phyloP scores from a whole-genome alignment of 2,888 invertebrate species.

The Polietes domitor region DNA sequence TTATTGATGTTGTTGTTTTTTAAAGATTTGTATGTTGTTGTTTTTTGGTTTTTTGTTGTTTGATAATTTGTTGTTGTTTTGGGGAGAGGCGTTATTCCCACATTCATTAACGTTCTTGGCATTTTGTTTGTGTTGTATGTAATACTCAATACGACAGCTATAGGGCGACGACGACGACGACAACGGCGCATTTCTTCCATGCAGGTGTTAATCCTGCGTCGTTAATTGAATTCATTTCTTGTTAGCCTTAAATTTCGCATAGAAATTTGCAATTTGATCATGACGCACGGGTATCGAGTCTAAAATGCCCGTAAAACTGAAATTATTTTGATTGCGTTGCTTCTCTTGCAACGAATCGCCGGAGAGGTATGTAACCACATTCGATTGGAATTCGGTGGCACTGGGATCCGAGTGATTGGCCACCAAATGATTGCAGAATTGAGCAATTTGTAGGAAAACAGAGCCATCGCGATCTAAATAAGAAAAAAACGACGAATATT shows the following conservation, averaged over 20 bases:
- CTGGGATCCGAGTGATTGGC: slow-evolving; percentile 82
- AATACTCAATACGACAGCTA: slow-evolving; percentile 63
- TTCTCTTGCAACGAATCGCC: slow-evolving; percentile 82
- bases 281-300: slow-evolving; percentile 91
- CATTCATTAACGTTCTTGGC: slow-evolving; percentile 55
- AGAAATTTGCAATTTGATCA: slow-evolving; percentile 91
- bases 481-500: background rate
- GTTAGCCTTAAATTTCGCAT: slow-evolving; percentile 90
- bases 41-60: slow-evolving; percentile 34
- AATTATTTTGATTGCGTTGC: slow-evolving; percentile 81
- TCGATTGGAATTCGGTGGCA: slow-evolving; percentile 78
- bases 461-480: slow-evolving; percentile 79
- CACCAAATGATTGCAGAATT: slow-evolving; percentile 80
- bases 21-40: slow-evolving; percentile 37
- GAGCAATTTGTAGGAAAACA: slow-evolving; percentile 79
- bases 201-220: slow-evolving; percentile 69
- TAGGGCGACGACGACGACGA: slow-evolving; percentile 53
- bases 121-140: slow-evolving; percentile 60
- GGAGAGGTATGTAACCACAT: slow-evolving; percentile 89
- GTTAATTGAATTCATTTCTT: slow-evolving; percentile 77
- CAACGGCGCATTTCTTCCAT: slow-evolving; percentile 63
- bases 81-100: slow-evolving; percentile 51
- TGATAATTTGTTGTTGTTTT: slow-evolving; percentile 51
- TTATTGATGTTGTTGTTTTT: slow-evolving; percentile 40
- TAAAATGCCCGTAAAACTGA: slow-evolving; percentile 89